Evolutionary conservation across 1,140 invertebrate genomes (phyloP), one percentile per base, ranked within the genome.

Genomic region (Wiebesia pumilae): DNA sequence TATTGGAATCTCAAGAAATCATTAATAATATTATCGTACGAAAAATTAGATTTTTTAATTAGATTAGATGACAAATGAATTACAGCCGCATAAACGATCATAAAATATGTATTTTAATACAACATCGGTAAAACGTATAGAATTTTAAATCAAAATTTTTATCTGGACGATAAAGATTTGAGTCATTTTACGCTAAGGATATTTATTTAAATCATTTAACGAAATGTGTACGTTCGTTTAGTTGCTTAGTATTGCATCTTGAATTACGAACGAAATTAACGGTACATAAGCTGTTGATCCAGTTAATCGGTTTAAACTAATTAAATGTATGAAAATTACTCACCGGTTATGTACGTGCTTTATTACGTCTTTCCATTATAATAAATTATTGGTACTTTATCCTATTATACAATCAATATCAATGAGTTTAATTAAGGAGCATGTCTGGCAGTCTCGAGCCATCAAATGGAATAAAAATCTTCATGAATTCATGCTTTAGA

Each of bases 271-370:
- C 6, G 6, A 47, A 54, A 54, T 54, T 54, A 54, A 54, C 19
- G 51, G 10, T 10, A 24, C 6, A 75, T 43, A 75, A 75, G n/a
- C n/a, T 38, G 14, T n/a, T 75, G 27, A n/a, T 10, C 33, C 10
- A 75, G 27, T 43, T 43, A 75, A 75, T 75, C 19, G 43, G 71
- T 27, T 75, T 75, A 43, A 43, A 73, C 40, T 73, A 40, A 40
- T 40, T 73, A 73, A 73, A 40, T 19, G 21, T 40, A 43, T 75
- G 19, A n/a, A 75, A 75, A 43, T 12, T n/a, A n/a, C 24, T n/a
- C 6, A 12, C 10, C 6, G 10, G 6, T 43, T 27, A n/a, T 4
- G 10, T 27, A 62, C 58, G 58, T 27, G 21, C 3, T 62, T 14
- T 62, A 14, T 27, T 24, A 62, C 27, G 27, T 27, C 58, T 62